Evolutionary conservation across 2,797 vertebrate species (phyloP).

Genomic region (Craterocephalus amniculus): DNA sequence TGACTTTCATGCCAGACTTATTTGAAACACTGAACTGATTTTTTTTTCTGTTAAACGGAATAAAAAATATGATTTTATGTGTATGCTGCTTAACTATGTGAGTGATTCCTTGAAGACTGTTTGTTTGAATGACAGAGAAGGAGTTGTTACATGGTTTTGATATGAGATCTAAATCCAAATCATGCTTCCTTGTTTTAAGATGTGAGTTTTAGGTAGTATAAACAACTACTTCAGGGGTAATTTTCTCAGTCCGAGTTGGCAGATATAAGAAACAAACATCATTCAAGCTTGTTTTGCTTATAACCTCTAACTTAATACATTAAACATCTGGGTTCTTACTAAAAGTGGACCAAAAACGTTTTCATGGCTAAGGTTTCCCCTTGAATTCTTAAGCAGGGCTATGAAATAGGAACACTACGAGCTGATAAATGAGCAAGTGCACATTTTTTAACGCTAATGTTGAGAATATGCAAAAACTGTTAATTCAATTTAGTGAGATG

Average conservation of each 20-base stretch:
- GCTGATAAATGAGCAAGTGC: slow-evolving; percentile 12
- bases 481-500: slow-evolving; percentile 20
- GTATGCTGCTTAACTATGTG: slow-evolving; percentile 58
- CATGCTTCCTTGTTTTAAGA: slow-evolving; percentile 20
- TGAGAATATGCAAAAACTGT: slow-evolving; percentile 14
- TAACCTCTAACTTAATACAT: slow-evolving; percentile 30
- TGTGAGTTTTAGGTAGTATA: slow-evolving; percentile 42
- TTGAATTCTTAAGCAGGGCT: slow-evolving; percentile 24
- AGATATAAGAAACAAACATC: slow-evolving; percentile 20
- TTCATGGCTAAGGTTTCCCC: slow-evolving; percentile 38
- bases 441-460: slow-evolving; percentile 17
- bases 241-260: slow-evolving; percentile 46
- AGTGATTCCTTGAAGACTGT: slow-evolving; percentile 42
- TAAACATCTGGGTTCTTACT: slow-evolving; percentile 27
- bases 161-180: slow-evolving; percentile 35
- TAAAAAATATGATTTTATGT: slow-evolving; percentile 72
- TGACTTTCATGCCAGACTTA: slow-evolving; percentile 25
- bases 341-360: slow-evolving; percentile 39
- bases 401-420: slow-evolving; percentile 24
- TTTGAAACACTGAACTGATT: slow-evolving; percentile 32
- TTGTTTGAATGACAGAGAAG: slow-evolving; percentile 19
- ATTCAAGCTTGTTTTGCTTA: slow-evolving; percentile 21
- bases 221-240: slow-evolving; percentile 22
- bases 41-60: slow-evolving; percentile 62
- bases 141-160: slow-evolving; percentile 23